A percentile compares a stretch with the other conserved stretches of the same genome.
These are phyloP conservation scores for Alfaro cultratus DNA, from an alignment of 2,797 vertebrate genomes.

Conservation along the genomic window DNA sequence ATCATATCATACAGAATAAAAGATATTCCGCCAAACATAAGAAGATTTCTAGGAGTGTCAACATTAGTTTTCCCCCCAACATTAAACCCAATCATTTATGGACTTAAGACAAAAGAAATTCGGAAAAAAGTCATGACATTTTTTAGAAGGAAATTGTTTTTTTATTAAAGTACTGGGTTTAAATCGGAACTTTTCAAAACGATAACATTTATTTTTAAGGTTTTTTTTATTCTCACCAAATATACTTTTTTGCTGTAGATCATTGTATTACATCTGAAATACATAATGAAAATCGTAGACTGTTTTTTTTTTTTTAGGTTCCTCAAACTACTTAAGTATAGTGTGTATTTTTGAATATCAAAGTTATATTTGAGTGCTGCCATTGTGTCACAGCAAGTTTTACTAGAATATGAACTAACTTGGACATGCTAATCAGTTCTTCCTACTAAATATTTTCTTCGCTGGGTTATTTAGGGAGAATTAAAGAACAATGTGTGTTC, in stretches of 20 bases:
- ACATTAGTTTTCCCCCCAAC: slow-evolving; percentile 71
- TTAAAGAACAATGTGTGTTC: neutral
- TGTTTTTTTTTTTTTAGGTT: neutral
- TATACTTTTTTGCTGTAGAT: neutral
- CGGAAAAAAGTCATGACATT: slow-evolving; percentile 61
- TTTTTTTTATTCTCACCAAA: neutral
- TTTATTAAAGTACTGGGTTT: neutral
- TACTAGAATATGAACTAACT: neutral
- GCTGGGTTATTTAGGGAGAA: neutral
- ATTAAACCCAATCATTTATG: slow-evolving; percentile 78
- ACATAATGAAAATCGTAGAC: too few relatives aligned
- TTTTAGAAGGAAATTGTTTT: slow-evolving; percentile 34
- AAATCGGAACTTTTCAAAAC: neutral
- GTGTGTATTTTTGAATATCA: neutral
- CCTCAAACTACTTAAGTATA: neutral
- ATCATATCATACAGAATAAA: slow-evolving; percentile 71
- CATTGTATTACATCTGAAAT: neutral
- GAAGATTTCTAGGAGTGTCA: slow-evolving; percentile 58
- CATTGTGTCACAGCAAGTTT: neutral
- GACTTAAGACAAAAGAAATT: slow-evolving; percentile 75
- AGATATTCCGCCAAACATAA: slow-evolving; percentile 44
- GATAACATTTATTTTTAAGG: neutral
- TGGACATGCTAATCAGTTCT: too few relatives aligned
- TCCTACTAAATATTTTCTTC: neutral
- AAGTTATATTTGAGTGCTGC: neutral